Conservation (phyloP, 2,113 vertebrate genomes). For the Cacatua alba region DNA sequence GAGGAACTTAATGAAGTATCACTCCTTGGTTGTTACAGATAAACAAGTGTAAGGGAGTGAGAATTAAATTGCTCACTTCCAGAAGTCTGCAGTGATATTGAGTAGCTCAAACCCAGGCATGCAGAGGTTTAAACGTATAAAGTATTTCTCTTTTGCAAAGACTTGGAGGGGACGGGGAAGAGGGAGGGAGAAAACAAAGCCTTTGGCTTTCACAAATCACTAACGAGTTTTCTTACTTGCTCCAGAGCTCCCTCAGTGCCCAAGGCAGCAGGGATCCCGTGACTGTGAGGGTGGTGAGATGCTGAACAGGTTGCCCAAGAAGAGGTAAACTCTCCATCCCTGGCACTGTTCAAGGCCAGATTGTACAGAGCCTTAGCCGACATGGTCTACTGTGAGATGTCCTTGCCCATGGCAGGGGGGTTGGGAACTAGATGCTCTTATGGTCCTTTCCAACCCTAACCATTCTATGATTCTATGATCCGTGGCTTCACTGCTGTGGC, state of each 20-base stretch:
- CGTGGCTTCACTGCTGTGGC: background rate
- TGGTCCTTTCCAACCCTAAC: background rate
- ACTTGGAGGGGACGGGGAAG: fast-evolving
- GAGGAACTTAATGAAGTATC: background rate
- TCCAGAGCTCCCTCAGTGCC: background rate
- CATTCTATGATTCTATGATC: background rate
- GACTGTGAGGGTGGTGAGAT: background rate
- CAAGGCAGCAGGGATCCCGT: background rate
- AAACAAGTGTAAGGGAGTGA: background rate
- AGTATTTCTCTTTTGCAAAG: background rate
- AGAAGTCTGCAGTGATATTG: background rate
- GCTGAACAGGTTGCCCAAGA: background rate
- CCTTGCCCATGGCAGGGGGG: background rate
- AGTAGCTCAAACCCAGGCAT: background rate
- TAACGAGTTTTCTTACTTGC: background rate
- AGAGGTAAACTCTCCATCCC: background rate
- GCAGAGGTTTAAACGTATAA: fast-evolving
- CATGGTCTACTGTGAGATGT: background rate
- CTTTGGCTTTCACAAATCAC: background rate
- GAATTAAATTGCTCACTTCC: background rate
- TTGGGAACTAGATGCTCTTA: background rate
- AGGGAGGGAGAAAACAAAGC: background rate
- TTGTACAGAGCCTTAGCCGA: background rate
- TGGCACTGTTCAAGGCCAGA: background rate
- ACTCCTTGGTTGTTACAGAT: background rate